A percentile compares a stretch with the other conserved stretches of the same genome.
Conservation (phyloP, 2,888 invertebrate genomes). For the Torymus texanus region DNA sequence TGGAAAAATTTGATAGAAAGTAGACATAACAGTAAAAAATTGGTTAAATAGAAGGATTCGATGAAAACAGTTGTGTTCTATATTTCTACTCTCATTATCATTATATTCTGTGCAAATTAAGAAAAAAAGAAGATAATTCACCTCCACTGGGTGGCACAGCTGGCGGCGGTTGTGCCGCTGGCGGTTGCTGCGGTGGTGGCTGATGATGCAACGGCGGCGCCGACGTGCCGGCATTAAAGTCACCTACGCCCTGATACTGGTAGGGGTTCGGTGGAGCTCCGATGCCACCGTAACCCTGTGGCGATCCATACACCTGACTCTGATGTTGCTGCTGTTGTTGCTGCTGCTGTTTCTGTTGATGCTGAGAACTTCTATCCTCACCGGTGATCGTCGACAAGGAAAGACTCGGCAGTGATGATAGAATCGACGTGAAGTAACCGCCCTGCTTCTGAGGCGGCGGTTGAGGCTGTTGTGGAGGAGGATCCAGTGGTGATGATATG, state of each 20-base stretch:
- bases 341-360: conserved; percentile 10
- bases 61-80: no score
- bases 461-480: conserved; percentile 42
- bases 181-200: conserved; percentile 55
- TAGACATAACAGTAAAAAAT: no score
- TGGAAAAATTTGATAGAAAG: no score
- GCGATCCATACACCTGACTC: background rate
- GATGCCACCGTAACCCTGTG: conserved; percentile 6
- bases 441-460: conserved; percentile 61
- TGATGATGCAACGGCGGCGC: conserved; percentile 54
- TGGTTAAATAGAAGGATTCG: no score
- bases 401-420: conserved; percentile 71
- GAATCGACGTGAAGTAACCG: conserved; percentile 69
- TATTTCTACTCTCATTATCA: no score
- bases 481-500: background rate
- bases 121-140: conserved; percentile 45
- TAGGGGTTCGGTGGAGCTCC: conserved; percentile 3
- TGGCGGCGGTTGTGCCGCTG: conserved; percentile 58
- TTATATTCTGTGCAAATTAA: background rate
- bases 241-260: conserved; percentile 9
- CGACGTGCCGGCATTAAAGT: conserved; percentile 47
- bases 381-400: conserved; percentile 67
- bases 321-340: conserved; percentile 21
- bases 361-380: conserved; percentile 55
- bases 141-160: conserved; percentile 63